These are phyloP conservation scores for Anser cygnoides DNA, from an alignment of 2,113 vertebrate genomes.

Conservation along the genomic window DNA sequence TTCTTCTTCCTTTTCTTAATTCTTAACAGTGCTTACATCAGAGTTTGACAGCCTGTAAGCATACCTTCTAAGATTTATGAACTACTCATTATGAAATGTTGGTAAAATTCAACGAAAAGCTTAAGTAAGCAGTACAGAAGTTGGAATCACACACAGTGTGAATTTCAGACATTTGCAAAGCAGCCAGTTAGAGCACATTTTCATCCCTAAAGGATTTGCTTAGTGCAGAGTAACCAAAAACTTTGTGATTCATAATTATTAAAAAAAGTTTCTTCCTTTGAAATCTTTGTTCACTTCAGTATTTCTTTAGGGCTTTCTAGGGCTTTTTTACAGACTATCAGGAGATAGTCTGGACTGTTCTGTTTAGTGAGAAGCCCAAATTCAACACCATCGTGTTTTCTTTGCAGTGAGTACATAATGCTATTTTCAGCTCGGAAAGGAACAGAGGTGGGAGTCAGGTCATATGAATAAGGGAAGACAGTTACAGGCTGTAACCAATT, in stretches of 20 bases:
- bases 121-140: not conserved
- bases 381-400: not conserved
- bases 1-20: not conserved
- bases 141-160: slow-evolving; percentile 31
- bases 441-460: not conserved
- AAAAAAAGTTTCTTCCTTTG: not conserved
- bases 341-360: not conserved
- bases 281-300: not conserved
- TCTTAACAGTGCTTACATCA: not conserved
- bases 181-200: not conserved
- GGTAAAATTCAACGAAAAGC: not conserved
- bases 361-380: not conserved
- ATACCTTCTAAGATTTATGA: not conserved
- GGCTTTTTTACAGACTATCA: not conserved
- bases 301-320: not conserved
- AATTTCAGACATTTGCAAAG: slow-evolving; percentile 1
- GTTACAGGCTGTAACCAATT: not conserved
- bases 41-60: not conserved
- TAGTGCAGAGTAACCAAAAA: slow-evolving; percentile 41
- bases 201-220: not conserved
- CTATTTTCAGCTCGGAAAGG: not conserved
- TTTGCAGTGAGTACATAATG: not conserved
- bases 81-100: not conserved
- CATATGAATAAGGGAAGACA: rapidly evolving
- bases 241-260: not conserved